These are phyloP conservation scores for Benitochromis conjunctus DNA, from an alignment of 2,113 vertebrate genomes.

Conservation along the genomic window DNA sequence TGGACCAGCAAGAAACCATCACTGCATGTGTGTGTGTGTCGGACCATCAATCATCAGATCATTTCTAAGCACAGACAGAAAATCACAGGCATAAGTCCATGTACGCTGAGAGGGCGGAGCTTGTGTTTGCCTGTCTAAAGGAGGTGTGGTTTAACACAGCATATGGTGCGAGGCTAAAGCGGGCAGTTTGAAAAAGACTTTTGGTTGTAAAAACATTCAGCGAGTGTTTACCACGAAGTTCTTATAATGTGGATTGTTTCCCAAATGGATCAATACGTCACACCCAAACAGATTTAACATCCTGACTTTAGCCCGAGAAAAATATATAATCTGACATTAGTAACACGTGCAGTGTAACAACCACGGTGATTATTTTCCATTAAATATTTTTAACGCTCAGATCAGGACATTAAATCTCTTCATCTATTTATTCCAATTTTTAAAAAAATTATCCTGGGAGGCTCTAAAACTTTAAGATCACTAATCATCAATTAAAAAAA, in stretches of 20 bases:
- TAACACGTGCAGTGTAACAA: neutral
- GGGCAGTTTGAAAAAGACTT: neutral
- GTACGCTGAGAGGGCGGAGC: neutral
- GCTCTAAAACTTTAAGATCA: neutral
- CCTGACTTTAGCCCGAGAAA: neutral
- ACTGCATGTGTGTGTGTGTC: neutral
- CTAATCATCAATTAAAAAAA: neutral
- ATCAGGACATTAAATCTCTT: neutral
- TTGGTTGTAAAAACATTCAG: neutral
- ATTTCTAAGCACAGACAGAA: neutral
- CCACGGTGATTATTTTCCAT: neutral
- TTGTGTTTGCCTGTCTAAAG: neutral
- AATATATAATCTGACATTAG: neutral
- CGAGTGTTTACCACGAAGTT: neutral
- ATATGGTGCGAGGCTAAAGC: neutral
- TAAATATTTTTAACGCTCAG: neutral
- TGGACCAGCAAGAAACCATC: neutral
- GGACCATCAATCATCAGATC: neutral
- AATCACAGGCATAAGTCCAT: neutral
- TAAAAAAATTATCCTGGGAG: neutral
- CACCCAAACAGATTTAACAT: neutral
- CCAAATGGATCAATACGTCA: neutral
- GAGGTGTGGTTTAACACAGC: neutral
- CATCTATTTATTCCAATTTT: neutral
- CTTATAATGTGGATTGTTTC: neutral